A percentile compares a stretch with the other conserved stretches of the same genome.
Evolutionary conservation across 2,797 vertebrate genomes (phyloP).

Genomic region (Pangasius mekongensis): DNA sequence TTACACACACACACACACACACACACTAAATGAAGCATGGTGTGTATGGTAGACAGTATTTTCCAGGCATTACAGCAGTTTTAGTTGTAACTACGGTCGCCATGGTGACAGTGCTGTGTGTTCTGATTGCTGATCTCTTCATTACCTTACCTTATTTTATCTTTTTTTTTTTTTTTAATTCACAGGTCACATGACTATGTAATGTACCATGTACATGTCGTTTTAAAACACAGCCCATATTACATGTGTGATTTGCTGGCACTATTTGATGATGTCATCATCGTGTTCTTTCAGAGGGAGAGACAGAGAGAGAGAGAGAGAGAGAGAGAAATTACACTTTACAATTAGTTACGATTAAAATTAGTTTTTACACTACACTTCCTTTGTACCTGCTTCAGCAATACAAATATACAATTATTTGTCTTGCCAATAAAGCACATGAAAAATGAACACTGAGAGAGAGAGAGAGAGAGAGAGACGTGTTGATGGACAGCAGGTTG

Average conservation of each 20-base stretch:
- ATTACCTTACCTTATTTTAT: background rate
- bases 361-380: too few species aligned
- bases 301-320: background rate
- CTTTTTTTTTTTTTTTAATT: background rate
- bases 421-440: too few species aligned
- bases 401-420: too few species aligned
- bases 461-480: conserved; percentile 58
- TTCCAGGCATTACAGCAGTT: background rate
- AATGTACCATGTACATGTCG: background rate
- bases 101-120: background rate
- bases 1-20: background rate
- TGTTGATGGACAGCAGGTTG: conserved; percentile 73
- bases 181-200: background rate
- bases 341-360: too few species aligned
- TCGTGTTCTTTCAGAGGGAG: background rate
- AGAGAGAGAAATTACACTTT: too few species aligned
- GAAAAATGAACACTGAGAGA: background rate
- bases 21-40: background rate
- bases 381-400: too few species aligned
- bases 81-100: background rate
- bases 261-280: conserved; percentile 3
- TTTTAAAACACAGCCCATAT: background rate
- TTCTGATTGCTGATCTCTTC: background rate
- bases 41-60: background rate
- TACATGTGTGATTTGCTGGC: background rate